Conservation (phyloP, 2,797 vertebrate genomes). For the Sebastolobus alascanus region DNA sequence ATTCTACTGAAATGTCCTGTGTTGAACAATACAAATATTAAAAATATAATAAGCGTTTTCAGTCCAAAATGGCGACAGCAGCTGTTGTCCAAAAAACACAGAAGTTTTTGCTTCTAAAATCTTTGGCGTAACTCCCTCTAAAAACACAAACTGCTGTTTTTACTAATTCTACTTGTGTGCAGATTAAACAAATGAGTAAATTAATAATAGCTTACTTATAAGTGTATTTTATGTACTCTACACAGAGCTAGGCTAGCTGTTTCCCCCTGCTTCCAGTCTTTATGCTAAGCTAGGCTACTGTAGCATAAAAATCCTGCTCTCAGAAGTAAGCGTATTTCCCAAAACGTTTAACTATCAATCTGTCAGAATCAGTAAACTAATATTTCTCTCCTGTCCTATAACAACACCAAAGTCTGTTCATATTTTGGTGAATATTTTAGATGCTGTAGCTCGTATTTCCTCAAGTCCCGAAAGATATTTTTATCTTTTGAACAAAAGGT, state of each 20-base stretch:
- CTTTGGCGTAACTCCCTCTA: background rate
- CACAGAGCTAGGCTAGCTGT: background rate
- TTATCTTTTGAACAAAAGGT: too few relatives aligned
- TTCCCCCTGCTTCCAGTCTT: background rate
- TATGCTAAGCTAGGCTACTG: background rate
- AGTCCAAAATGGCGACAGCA: too few relatives aligned
- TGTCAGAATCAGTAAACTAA: too few relatives aligned
- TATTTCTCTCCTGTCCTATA: too few relatives aligned
- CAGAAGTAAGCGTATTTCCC: background rate
- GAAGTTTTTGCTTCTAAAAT: too few relatives aligned
- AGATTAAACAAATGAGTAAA: background rate
- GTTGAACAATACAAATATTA: too few relatives aligned
- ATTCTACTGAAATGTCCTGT: too few relatives aligned
- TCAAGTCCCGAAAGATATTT: background rate
- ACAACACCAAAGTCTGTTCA: background rate
- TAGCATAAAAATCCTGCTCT: background rate
- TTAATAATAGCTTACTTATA: background rate
- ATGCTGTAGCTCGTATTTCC: background rate
- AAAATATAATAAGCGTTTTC: too few relatives aligned
- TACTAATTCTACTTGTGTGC: background rate
- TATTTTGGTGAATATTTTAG: background rate
- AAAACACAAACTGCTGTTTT: background rate
- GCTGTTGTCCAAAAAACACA: too few relatives aligned
- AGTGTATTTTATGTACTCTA: background rate
- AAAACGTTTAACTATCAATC: too few relatives aligned